A percentile compares a stretch with the other conserved stretches of the same genome.
Conservation (phyloP, 2,797 vertebrate genomes). For the Halcyon smyrnensis region DNA sequence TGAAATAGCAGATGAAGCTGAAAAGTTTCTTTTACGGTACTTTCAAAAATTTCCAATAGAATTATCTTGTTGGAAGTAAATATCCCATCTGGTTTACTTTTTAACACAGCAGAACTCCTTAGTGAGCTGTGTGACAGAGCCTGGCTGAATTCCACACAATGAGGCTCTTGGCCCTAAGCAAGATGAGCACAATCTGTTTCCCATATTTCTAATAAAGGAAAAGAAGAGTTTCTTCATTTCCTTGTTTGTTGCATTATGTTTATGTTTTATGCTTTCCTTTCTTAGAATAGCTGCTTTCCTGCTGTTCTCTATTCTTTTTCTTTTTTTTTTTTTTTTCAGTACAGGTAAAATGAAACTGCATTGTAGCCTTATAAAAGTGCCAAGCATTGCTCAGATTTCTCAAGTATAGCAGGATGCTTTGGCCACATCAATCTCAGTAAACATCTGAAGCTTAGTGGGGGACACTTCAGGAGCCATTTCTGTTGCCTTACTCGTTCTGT, state of each 20-base stretch:
- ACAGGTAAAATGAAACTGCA: conserved; percentile 66
- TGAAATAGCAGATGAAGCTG: conserved; percentile 74
- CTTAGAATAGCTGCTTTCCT: conserved; percentile 65
- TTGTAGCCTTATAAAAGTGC: conserved; percentile 19
- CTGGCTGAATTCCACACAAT: conserved; percentile 69
- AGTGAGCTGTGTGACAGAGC: conserved; percentile 65
- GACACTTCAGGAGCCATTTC: background rate
- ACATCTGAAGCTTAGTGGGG: background rate
- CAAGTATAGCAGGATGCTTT: background rate
- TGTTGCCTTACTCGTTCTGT: background rate
- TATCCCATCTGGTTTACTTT: conserved; percentile 79
- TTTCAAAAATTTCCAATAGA: conserved; percentile 70
- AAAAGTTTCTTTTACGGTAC: conserved; percentile 73
- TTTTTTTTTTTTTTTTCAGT: background rate
- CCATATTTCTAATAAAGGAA: conserved; percentile 71
- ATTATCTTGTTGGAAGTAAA: conserved; percentile 75
- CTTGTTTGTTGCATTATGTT: conserved; percentile 65
- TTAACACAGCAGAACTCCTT: conserved; percentile 60
- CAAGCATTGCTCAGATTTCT: conserved; percentile 24
- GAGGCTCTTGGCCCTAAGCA: conserved; percentile 71
- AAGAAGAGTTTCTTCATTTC: conserved; percentile 65
- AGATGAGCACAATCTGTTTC: conserved; percentile 78
- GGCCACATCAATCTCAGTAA: background rate
- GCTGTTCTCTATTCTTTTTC: conserved; percentile 14
- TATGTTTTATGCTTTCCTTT: conserved; percentile 57